Conservation (phyloP, 2,113 vertebrate species). For the Ameiurus melas region DNA sequence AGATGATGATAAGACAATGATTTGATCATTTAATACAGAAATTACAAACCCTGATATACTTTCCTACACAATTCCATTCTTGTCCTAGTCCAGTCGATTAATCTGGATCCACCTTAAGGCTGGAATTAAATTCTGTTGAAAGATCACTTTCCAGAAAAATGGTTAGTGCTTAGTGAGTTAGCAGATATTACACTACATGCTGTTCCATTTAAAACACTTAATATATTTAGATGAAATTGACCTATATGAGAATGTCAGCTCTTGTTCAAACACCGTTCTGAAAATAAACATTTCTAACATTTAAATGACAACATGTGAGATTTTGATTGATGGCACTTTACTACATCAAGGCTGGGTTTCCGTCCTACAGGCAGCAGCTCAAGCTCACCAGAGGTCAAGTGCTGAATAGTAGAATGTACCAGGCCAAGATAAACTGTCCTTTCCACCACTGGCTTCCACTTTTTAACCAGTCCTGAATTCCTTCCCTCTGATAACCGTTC, state of each 20-base stretch:
- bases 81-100: neutral
- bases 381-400: conserved; percentile 77
- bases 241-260: neutral
- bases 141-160: neutral
- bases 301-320: neutral
- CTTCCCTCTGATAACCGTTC: conserved; percentile 57
- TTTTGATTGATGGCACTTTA: conserved; percentile 21
- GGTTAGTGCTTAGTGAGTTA: neutral
- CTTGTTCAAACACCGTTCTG: neutral
- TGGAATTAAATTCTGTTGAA: neutral
- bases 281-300: neutral
- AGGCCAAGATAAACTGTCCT: conserved; percentile 85
- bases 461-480: conserved; percentile 73
- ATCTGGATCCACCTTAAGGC: neutral
- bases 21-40: neutral
- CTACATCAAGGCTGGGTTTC: conserved; percentile 18
- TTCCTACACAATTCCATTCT: neutral
- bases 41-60: neutral
- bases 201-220: neutral
- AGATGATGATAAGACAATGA: neutral
- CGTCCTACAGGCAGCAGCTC: conserved; percentile 59
- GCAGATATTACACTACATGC: neutral
- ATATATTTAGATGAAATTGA: neutral
- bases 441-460: conserved; percentile 81
- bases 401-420: conserved; percentile 70